Percentiles rank a stretch among this genome's conserved stretches.
Conservation (phyloP, 53 echinoderm and acorn worm genomes). For the Mesocentrotus franciscanus region DNA sequence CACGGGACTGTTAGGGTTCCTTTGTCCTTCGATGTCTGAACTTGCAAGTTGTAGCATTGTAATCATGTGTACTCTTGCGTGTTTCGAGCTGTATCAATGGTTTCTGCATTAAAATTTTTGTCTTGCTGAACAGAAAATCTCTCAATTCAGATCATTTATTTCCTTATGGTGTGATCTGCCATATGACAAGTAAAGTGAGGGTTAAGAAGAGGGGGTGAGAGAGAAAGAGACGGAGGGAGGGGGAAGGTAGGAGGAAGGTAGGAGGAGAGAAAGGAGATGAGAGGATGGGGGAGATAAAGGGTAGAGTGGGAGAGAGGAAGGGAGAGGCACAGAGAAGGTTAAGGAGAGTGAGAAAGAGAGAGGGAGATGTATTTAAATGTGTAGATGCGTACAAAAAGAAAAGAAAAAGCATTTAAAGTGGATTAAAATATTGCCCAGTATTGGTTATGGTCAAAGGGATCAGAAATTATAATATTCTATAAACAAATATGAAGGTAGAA, state of each 20-base stretch:
- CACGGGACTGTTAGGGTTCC: neutral
- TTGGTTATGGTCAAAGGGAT: too few species aligned
- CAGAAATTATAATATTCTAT: too few species aligned
- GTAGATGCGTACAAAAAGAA: too few species aligned
- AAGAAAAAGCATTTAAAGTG: too few species aligned
- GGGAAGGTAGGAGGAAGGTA: neutral
- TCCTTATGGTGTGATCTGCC: neutral
- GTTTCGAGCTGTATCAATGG: conserved; percentile 51
- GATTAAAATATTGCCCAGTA: too few species aligned
- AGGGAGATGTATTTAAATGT: neutral
- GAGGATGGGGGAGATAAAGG: neutral
- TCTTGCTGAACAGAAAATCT: conserved; percentile 58
- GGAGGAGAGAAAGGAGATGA: neutral
- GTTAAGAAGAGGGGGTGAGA: neutral
- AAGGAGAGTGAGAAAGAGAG: neutral
- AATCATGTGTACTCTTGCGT: conserved; percentile 53
- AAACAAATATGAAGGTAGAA: too few species aligned
- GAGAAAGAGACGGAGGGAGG: too few species aligned
- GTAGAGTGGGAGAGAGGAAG: neutral
- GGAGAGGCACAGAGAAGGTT: too few species aligned
- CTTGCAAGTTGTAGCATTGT: conserved; percentile 64
- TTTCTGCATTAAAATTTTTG: conserved; percentile 61
- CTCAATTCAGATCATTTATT: neutral
- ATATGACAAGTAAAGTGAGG: neutral
- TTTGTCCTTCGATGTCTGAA: conserved; percentile 23